Conservation (phyloP, 2,797 vertebrate genomes). For the Saxicola maurus region DNA sequence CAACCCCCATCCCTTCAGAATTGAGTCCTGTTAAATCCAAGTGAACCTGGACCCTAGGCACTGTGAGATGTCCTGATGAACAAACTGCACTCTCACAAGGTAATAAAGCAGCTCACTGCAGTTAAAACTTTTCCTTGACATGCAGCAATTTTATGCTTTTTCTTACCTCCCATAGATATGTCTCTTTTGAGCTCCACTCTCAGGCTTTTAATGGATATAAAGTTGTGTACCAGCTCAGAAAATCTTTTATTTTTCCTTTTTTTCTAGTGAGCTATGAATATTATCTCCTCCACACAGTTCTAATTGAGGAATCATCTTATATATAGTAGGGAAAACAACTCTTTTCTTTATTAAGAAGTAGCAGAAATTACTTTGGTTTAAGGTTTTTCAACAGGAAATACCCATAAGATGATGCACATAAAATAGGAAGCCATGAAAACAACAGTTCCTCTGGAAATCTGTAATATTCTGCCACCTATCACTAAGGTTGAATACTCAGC, state of each 20-base stretch:
- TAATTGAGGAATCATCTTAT: background rate
- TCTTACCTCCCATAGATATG: background rate
- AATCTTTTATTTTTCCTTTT: background rate
- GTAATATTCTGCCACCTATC: background rate
- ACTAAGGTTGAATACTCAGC: background rate
- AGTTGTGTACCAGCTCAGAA: background rate
- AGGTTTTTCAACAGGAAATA: background rate
- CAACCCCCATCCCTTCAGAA: background rate
- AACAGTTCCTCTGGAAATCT: background rate
- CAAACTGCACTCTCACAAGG: background rate
- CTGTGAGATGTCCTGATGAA: accelerated
- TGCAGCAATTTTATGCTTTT: background rate
- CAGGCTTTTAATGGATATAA: background rate
- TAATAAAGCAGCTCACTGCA: background rate
- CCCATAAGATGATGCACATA: background rate
- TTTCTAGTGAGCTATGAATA: background rate
- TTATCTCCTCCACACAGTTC: background rate
- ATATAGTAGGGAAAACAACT: background rate
- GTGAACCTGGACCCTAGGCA: background rate
- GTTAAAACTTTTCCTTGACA: background rate
- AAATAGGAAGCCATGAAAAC: background rate
- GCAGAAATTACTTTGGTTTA: background rate
- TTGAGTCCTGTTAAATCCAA: background rate
- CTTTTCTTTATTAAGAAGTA: background rate
- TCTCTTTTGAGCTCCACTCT: background rate